Evolutionary conservation across 1,140 invertebrate genomes (phyloP), one percentile per base, ranked within the genome.

Genomic region (Diachasmimorpha longicaudata): DNA sequence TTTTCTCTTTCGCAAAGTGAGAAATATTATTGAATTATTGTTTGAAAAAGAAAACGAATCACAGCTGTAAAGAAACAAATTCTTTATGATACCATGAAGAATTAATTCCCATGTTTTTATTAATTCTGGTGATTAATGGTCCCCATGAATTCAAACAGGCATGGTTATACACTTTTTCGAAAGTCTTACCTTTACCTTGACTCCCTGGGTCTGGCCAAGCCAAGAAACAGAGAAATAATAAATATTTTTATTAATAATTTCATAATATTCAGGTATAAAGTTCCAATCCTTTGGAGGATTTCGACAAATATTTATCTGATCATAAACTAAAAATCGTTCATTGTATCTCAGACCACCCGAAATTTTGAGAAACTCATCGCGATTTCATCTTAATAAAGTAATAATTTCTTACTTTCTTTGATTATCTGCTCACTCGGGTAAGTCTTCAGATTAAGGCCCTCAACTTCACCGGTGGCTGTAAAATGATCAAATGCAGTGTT

Each of bases 361-460:
- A 52, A n/a, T 52, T n/a, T 52, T 16, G 55, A 48, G 3, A 37
- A 16, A 44, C n/a, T n/a, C n/a, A n/a, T n/a, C n/a, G n/a, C n/a
- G n/a, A n/a, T n/a, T n/a, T 31, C 6, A 66, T 31, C 14, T 23
- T 48, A 9, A 19, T 25, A 58, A 31, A 21, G 19, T 39, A 14
- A 66, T 21, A 39, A 37, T 10, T 16, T 71, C 93, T 94, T 90
- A 96, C 95, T 94, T 91, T 95, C 92, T 92, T 94, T 93, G 52
- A 96, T 94, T 39, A 91, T 92, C 87, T 96, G 94, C 46, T 93
- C 91, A 31, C 87, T 86, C 5, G 95, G 95, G 84, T 95, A 95
- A 0, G 94, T 95, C 85, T 91, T 93, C 68, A 96, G 84, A 67
- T 92, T 90, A 11, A 95, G 85, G 5, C 80, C 83, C 25, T 77